A percentile compares a stretch with the other conserved stretches of the same genome.
phyloP scores from a whole-genome alignment of 2,888 invertebrate genomes.

The Lithophane socia region DNA sequence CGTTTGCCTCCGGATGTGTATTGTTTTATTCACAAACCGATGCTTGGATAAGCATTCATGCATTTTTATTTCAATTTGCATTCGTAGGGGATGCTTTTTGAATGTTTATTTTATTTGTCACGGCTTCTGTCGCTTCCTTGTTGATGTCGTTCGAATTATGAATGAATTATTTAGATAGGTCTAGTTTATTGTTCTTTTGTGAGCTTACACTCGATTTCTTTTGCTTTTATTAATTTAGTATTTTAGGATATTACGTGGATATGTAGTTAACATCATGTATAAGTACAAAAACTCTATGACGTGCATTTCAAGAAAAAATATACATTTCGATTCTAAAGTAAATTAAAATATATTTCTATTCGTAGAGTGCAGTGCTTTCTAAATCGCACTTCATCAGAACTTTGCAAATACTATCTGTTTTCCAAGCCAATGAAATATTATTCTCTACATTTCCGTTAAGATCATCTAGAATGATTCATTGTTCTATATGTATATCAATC shows the following conservation, averaged over 20 bases:
- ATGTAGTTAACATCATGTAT: background rate
- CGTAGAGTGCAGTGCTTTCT: too few species aligned
- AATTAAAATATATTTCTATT: too few species aligned
- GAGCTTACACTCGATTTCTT: background rate
- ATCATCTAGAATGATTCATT: slow-evolving; percentile 26
- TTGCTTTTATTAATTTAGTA: background rate
- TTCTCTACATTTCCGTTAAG: background rate
- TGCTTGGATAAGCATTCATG: slow-evolving; percentile 76
- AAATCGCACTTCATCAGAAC: background rate
- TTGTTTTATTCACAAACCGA: slow-evolving; percentile 81
- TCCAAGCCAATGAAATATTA: background rate
- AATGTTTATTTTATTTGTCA: slow-evolving; percentile 67
- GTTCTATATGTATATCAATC: slow-evolving; percentile 51
- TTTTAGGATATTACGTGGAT: background rate
- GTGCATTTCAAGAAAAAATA: background rate
- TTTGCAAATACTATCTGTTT: background rate
- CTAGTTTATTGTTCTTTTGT: background rate
- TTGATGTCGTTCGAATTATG: slow-evolving; percentile 32
- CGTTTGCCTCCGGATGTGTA: slow-evolving; percentile 66
- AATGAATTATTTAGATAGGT: slow-evolving; percentile 36
- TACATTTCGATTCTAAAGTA: background rate
- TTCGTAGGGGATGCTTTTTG: slow-evolving; percentile 69
- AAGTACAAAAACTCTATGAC: background rate
- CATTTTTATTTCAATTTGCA: slow-evolving; percentile 82
- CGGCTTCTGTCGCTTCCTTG: slow-evolving; percentile 46